Evolutionary conservation across 2,113 vertebrate genomes (phyloP).

Genomic region (Channa argus): DNA sequence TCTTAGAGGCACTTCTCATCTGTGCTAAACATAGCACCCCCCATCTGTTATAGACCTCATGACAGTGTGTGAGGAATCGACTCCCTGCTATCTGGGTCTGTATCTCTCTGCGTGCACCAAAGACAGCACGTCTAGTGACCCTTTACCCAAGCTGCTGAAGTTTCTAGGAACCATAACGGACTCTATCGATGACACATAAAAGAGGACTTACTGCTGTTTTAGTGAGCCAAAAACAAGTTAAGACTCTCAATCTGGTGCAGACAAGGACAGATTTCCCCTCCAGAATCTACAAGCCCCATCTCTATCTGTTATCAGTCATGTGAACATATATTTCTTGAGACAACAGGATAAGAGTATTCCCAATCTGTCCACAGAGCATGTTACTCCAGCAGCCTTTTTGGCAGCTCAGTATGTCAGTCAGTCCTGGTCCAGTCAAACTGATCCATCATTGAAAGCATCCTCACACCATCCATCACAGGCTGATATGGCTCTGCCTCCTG

Average conservation of each 20-base stretch:
- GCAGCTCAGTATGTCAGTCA: conserved; percentile 54
- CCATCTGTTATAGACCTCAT: conserved; percentile 66
- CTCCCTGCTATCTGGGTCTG: conserved; percentile 62
- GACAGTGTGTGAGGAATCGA: conserved; percentile 55
- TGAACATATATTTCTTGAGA: conserved; percentile 22
- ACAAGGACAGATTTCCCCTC: neutral
- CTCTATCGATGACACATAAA: conserved; percentile 24
- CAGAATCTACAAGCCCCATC: conserved; percentile 9
- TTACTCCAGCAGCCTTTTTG: conserved; percentile 19
- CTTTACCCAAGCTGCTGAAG: conserved; percentile 45
- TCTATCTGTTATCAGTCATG: conserved; percentile 29
- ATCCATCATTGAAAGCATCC: conserved; percentile 61
- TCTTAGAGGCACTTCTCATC: conserved; percentile 56
- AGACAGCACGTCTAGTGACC: conserved; percentile 48
- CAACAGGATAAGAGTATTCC: conserved; percentile 31
- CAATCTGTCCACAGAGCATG: conserved; percentile 35
- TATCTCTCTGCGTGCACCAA: conserved; percentile 32
- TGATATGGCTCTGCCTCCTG: conserved; percentile 54
- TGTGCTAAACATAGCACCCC: conserved; percentile 65
- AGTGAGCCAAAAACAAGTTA: conserved; percentile 34
- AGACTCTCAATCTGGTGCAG: neutral
- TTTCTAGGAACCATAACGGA: conserved; percentile 14
- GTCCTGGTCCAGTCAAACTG: conserved; percentile 40
- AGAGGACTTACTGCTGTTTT: conserved; percentile 23
- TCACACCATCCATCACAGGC: conserved; percentile 66